A percentile compares a stretch with the other conserved stretches of the same genome.
phyloP scores from a whole-genome alignment of 2,888 invertebrate genomes.

The Cosmorhoe ocellata region DNA sequence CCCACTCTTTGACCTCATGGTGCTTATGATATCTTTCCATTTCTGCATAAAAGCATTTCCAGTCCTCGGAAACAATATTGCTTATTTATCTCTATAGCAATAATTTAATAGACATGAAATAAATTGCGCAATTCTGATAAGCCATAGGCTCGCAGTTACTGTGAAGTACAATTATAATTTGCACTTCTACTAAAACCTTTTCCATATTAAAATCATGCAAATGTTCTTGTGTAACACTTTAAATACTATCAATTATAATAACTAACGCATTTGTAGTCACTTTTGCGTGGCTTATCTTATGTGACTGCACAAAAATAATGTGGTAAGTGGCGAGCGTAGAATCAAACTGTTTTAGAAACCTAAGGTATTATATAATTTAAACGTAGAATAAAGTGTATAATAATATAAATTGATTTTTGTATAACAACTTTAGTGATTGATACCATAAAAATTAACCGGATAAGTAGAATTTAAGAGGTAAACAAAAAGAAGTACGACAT shows the following conservation, averaged over 20 bases:
- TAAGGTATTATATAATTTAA: neutral
- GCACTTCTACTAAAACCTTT: constrained; percentile 54
- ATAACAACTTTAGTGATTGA: too few species aligned
- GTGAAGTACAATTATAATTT: constrained; percentile 45
- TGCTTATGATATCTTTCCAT: constrained; percentile 2
- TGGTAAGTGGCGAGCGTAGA: constrained; percentile 18
- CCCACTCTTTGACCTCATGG: neutral
- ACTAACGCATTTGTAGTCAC: constrained; percentile 48
- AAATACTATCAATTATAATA: constrained; percentile 51
- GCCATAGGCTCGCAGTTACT: constrained; percentile 20
- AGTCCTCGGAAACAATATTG: constrained; percentile 13
- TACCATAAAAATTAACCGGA: too few species aligned
- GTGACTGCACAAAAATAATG: constrained; percentile 22
- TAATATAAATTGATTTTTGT: too few species aligned
- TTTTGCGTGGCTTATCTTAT: constrained; percentile 39
- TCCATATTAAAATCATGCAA: constrained; percentile 49
- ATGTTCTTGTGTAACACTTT: constrained; percentile 34
- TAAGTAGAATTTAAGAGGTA: too few species aligned
- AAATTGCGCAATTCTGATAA: constrained; percentile 24
- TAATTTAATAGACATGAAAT: constrained; percentile 14
- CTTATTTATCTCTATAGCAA: constrained; percentile 17
- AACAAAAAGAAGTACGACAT: too few species aligned
- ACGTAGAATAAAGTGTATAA: too few species aligned
- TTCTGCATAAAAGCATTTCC: constrained; percentile 1
- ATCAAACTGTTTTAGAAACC: constrained; percentile 1